Conservation (phyloP, 1,140 invertebrate genomes). For the Drosophila cardini region DNA sequence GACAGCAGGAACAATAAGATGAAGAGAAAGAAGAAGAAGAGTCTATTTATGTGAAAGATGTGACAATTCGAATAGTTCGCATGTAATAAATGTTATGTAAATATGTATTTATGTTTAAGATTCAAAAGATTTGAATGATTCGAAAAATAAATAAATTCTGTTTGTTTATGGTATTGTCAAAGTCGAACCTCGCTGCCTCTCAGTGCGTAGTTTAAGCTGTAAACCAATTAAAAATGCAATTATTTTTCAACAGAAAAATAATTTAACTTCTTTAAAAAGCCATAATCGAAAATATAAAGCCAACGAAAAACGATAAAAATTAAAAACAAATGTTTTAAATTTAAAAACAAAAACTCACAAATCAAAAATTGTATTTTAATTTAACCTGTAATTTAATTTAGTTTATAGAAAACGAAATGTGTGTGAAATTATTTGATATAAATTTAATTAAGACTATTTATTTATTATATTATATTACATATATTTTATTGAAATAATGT, state of each 20-base stretch:
- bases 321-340: conserved; percentile 8
- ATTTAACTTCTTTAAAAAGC: conserved; percentile 1
- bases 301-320: conserved; percentile 47
- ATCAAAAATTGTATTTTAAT: conserved; percentile 69
- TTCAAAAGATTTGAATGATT: conserved; percentile 23
- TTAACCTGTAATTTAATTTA: conserved; percentile 66
- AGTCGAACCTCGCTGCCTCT: conserved; percentile 82
- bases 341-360: conserved; percentile 51
- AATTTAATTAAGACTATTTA: conserved; percentile 65
- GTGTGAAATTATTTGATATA: conserved; percentile 66
- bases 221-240: conserved; percentile 38
- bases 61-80: conserved; percentile 61
- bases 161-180: conserved; percentile 52
- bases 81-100: conserved; percentile 54
- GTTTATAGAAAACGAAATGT: conserved; percentile 43
- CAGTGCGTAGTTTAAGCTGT: conserved; percentile 72
- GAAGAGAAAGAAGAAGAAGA: conserved; percentile 20
- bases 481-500: conserved; percentile 23
- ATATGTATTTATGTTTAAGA: conserved; percentile 51
- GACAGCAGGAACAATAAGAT: conserved; percentile 4
- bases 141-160: not conserved
- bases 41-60: conserved; percentile 39
- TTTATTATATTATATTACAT: conserved; percentile 76
- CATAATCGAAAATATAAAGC: conserved; percentile 9
- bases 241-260: conserved; percentile 21